phyloP scores from a whole-genome alignment of 2,888 invertebrate genomes.

The Nymphalis c-album region DNA sequence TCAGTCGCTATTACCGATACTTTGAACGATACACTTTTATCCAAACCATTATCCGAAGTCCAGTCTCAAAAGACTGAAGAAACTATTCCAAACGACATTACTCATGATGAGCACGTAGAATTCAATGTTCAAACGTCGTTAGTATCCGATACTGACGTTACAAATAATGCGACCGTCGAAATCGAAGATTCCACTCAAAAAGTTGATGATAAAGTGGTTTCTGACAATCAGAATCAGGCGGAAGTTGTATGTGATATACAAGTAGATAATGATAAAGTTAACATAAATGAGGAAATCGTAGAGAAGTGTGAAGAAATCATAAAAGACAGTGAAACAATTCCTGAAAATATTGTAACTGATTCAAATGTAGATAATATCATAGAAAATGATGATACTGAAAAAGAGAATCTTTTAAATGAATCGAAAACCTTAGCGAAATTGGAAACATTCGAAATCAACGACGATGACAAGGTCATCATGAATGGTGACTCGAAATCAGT shows the following conservation, averaged over 20 bases:
- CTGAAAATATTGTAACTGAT: background rate
- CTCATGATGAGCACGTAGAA: constrained; percentile 14
- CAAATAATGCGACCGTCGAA: background rate
- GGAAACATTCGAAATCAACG: constrained; percentile 13
- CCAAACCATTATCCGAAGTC: background rate
- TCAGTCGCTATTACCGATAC: constrained; percentile 6
- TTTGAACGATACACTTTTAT: background rate
- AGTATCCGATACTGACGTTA: background rate
- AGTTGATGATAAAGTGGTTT: constrained; percentile 16
- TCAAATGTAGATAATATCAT: background rate
- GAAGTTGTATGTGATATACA: background rate
- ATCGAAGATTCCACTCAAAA: constrained; percentile 2
- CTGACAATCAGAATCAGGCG: background rate
- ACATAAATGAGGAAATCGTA: constrained; percentile 3
- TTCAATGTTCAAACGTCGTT: background rate
- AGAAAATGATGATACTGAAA: background rate
- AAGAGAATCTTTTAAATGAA: constrained; percentile 4
- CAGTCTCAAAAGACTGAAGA: background rate
- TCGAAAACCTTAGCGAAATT: background rate
- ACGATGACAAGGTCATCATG: constrained; percentile 19
- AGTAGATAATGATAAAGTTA: background rate
- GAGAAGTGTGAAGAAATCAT: background rate
- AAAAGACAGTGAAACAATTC: background rate
- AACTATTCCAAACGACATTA: constrained; percentile 15
- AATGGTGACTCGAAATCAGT: constrained; percentile 28